Evolutionary conservation across 1,140 invertebrate genomes (phyloP).

Genomic region (Sminthurides bifidus): DNA sequence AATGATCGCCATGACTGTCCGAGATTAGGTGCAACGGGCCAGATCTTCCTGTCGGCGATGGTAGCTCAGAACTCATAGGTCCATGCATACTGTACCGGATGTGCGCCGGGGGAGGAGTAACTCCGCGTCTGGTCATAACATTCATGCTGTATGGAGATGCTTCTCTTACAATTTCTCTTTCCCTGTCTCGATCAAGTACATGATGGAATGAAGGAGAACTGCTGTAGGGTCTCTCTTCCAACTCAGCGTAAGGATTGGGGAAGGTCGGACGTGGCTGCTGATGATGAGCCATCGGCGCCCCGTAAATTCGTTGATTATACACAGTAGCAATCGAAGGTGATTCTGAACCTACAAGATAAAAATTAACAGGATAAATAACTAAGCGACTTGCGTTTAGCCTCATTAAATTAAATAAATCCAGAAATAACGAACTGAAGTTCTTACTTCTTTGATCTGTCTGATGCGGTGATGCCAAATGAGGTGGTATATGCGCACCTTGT

Average conservation of each 20-base stretch:
- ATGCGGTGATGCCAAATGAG: conserved; percentile 45
- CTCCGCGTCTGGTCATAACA: conserved; percentile 7
- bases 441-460: conserved; percentile 40
- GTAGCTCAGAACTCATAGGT: no score
- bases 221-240: conserved; percentile 33
- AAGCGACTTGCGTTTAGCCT: no score
- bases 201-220: conserved; percentile 31
- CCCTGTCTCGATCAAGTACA: conserved; percentile 8
- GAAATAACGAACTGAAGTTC: no score
- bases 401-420: no score
- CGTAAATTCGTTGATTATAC: conserved; percentile 41
- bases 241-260: conserved; percentile 25
- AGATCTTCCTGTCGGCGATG: no score
- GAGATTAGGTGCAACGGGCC: no score
- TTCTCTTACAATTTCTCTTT: neutral
- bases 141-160: conserved; percentile 5
- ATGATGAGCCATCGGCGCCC: conserved; percentile 27
- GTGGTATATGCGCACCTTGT: conserved; percentile 24
- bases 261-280: conserved; percentile 27
- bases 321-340: conserved; percentile 60
- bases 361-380: no score
- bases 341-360: conserved; percentile 48
- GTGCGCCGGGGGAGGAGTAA: conserved; percentile 29
- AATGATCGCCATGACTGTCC: no score
- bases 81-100: conserved; percentile 5